phyloP scores from a whole-genome alignment of 2,888 invertebrate genomes.

The Mythimna impura region DNA sequence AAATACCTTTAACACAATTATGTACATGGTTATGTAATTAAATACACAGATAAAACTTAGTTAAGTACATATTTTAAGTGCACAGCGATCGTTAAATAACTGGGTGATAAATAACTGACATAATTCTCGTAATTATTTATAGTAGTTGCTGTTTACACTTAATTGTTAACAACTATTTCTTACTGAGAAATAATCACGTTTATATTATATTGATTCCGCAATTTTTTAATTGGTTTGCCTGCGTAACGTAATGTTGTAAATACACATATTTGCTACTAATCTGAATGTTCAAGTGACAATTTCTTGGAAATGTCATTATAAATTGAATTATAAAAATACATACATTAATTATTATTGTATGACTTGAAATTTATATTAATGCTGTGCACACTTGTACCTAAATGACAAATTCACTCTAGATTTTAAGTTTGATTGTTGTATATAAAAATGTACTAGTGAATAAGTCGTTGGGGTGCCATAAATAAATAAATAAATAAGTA shows the following conservation, averaged over 20 bases:
- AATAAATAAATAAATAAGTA: too few species aligned
- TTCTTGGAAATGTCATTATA: too few species aligned
- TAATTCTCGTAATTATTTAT: slow-evolving; percentile 40
- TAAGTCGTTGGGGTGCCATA: too few species aligned
- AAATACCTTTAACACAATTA: slow-evolving; percentile 25
- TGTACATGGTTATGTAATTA: slow-evolving; percentile 22
- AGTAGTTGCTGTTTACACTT: slow-evolving; percentile 11
- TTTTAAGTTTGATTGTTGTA: too few species aligned
- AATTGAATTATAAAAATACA: too few species aligned
- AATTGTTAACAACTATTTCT: slow-evolving; percentile 45
- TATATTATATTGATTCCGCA: slow-evolving; percentile 23
- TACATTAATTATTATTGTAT: too few species aligned
- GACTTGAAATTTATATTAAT: too few species aligned
- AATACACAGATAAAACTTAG: slow-evolving; percentile 22
- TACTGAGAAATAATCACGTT: slow-evolving; percentile 20
- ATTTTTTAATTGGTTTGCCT: not conserved
- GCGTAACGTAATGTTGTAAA: not conserved
- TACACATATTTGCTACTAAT: not conserved
- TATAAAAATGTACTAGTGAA: too few species aligned
- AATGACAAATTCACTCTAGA: too few species aligned
- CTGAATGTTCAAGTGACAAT: not conserved
- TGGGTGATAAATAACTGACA: slow-evolving; percentile 33
- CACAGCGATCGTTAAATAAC: slow-evolving; percentile 21
- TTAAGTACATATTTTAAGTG: slow-evolving; percentile 14
- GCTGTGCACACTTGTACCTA: too few species aligned